A percentile compares a stretch with the other conserved stretches of the same genome.
These are phyloP conservation scores for Amphipoea oculea DNA, from an alignment of 2,888 invertebrate genomes.

Conservation along the genomic window DNA sequence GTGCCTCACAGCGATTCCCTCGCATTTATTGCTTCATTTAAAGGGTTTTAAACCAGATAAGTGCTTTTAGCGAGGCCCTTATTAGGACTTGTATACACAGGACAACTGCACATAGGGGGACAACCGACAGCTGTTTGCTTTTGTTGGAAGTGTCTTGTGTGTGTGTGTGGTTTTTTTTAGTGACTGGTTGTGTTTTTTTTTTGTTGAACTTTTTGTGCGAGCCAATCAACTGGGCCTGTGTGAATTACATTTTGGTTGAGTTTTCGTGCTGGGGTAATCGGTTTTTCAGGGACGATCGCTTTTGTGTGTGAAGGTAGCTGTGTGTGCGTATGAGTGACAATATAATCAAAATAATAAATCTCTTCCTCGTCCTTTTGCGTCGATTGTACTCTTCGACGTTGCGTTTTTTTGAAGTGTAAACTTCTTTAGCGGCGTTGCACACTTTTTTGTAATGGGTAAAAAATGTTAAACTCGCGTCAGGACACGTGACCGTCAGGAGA, in stretches of 20 bases:
- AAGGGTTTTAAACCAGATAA: slow-evolving; percentile 85
- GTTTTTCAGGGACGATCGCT: slow-evolving; percentile 1
- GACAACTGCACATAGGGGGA: slow-evolving; percentile 61
- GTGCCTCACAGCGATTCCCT: slow-evolving; percentile 66
- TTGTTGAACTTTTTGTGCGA: slow-evolving; percentile 34
- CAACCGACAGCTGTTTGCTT: slow-evolving; percentile 60
- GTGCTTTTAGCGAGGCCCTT: slow-evolving; percentile 79
- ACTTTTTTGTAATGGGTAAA: too few species aligned
- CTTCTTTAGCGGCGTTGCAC: too few species aligned
- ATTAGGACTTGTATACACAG: slow-evolving; percentile 78
- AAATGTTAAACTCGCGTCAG: too few species aligned
- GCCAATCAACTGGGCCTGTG: slow-evolving; percentile 54
- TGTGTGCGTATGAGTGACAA: background rate
- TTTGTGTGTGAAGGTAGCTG: background rate
- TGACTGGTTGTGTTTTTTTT: slow-evolving; percentile 39
- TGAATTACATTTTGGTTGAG: slow-evolving; percentile 44
- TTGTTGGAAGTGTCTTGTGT: slow-evolving; percentile 51
- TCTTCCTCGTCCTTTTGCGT: too few species aligned
- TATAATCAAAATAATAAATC: background rate
- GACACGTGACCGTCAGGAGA: too few species aligned
- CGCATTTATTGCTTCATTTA: slow-evolving; percentile 86
- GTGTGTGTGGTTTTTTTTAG: slow-evolving; percentile 45
- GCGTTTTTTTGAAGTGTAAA: too few species aligned
- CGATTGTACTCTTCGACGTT: too few species aligned
- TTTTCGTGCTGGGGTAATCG: slow-evolving; percentile 3